phyloP scores from a whole-genome alignment of 2,113 vertebrate species.

The Struthidea cinerea region DNA sequence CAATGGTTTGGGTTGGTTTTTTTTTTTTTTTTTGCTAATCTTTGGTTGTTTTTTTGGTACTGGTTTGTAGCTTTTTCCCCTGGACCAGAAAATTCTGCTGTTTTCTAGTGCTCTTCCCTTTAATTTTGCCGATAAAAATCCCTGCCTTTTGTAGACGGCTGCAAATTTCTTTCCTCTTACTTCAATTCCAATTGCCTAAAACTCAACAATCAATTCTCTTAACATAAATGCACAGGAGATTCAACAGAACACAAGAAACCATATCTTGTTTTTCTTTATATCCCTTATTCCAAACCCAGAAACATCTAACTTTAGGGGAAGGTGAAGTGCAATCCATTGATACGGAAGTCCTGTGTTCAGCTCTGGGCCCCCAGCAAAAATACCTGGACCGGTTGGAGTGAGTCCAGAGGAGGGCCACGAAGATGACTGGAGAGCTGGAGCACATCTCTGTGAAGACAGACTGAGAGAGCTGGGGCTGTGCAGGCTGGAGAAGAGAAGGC shows the following conservation, averaged over 20 bases:
- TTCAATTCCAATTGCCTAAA: not conserved
- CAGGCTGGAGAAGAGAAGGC: not conserved
- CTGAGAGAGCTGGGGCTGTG: not conserved
- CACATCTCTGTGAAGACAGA: not conserved
- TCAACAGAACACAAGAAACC: not conserved
- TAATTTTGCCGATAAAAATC: not conserved
- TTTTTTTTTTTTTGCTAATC: not conserved
- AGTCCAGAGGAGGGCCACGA: not conserved
- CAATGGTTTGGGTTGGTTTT: fast-evolving
- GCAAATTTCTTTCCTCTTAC: not conserved
- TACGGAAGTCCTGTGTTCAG: not conserved
- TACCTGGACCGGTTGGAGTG: not conserved
- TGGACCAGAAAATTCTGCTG: not conserved
- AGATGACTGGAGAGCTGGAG: not conserved
- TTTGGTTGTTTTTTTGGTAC: not conserved
- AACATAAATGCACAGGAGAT: not conserved
- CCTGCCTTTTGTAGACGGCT: not conserved
- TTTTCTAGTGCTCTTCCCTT: not conserved
- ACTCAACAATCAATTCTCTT: not conserved
- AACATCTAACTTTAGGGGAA: not conserved
- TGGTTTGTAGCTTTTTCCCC: not conserved
- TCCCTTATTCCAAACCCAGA: not conserved
- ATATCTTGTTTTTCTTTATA: not conserved
- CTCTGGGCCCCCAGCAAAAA: not conserved
- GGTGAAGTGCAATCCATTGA: not conserved